A percentile compares a stretch with the other conserved stretches of the same genome.
phyloP scores from a whole-genome alignment of 1,140 invertebrate species.

The Diorhabda carinulata region DNA sequence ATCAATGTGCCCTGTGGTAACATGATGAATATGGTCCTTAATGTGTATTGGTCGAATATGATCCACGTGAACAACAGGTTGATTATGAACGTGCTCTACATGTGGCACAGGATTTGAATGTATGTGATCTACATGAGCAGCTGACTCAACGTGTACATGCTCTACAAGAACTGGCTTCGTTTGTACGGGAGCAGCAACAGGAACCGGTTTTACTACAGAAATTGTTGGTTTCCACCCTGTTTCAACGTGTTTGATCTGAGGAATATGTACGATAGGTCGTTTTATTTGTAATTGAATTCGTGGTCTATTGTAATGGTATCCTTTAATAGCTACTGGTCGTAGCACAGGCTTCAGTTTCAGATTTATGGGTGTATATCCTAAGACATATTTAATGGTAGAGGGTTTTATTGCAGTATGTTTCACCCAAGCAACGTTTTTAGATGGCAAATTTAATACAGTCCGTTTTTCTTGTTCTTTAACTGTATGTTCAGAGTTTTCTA shows the following conservation, averaged over 20 bases:
- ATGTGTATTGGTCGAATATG: conserved; percentile 17
- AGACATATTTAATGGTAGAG: conserved; percentile 31
- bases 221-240: conserved; percentile 24
- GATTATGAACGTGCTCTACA: conserved; percentile 26
- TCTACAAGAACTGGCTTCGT: conserved; percentile 25
- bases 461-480: conserved; percentile 41
- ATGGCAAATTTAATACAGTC: conserved; percentile 33
- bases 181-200: conserved; percentile 14
- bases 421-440: conserved; percentile 30
- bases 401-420: conserved; percentile 36
- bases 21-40: background rate
- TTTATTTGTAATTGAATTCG: conserved; percentile 22
- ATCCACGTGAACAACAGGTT: conserved; percentile 21
- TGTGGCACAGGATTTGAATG: conserved; percentile 23
- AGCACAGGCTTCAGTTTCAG: conserved; percentile 33
- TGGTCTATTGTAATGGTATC: conserved; percentile 30
- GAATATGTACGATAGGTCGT: conserved; percentile 21
- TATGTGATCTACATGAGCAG: conserved; percentile 22
- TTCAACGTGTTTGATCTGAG: conserved; percentile 16
- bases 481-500: conserved; percentile 26
- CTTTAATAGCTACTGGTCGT: conserved; percentile 30
- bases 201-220: conserved; percentile 15
- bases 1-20: conserved; percentile 22
- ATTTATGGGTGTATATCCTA: conserved; percentile 36
- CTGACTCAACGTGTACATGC: conserved; percentile 24